Evolutionary conservation across 2,888 invertebrate species (phyloP).

Genomic region (Dorcus parallelipipedus): DNA sequence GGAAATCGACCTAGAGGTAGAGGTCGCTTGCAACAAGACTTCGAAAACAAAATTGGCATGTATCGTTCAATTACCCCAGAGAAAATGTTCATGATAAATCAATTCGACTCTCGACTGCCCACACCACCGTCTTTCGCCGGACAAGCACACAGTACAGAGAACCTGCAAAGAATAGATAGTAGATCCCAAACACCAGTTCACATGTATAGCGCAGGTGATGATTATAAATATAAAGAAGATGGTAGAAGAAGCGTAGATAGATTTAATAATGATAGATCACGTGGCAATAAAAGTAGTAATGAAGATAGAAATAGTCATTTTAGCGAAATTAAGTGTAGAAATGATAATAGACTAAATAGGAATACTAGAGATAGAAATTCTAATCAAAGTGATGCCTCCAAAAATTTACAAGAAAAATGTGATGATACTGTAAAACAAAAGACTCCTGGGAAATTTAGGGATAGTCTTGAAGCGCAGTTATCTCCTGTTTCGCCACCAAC

Average conservation of each 20-base stretch:
- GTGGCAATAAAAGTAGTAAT: conserved; percentile 13
- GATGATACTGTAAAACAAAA: conserved; percentile 16
- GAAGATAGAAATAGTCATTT: conserved; percentile 16
- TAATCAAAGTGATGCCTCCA: conserved; percentile 11
- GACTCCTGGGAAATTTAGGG: conserved; percentile 24
- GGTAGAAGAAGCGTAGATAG: conserved; percentile 8
- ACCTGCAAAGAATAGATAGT: conserved; percentile 29
- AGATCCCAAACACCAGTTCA: conserved; percentile 35
- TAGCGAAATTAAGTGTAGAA: conserved; percentile 8
- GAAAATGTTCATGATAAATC: conserved; percentile 36
- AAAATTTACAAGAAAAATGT: conserved; percentile 17
- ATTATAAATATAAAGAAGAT: conserved; percentile 1
- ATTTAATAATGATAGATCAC: conserved; percentile 10
- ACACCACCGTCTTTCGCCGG: conserved; percentile 33
- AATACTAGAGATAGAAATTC: conserved; percentile 6
- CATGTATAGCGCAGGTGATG: not conserved
- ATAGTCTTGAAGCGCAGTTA: conserved; percentile 32
- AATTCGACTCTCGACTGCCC: conserved; percentile 36
- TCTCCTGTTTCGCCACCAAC: conserved; percentile 36
- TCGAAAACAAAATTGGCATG: conserved; percentile 35
- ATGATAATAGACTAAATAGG: conserved; percentile 1
- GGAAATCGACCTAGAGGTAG: conserved; percentile 55
- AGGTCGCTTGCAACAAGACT: conserved; percentile 56
- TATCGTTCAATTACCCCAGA: conserved; percentile 50
- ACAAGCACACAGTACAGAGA: conserved; percentile 34